These are phyloP conservation scores for Tamandua tetradactyla DNA, from an alignment of 2,797 vertebrate genomes.

Conservation along the genomic window DNA sequence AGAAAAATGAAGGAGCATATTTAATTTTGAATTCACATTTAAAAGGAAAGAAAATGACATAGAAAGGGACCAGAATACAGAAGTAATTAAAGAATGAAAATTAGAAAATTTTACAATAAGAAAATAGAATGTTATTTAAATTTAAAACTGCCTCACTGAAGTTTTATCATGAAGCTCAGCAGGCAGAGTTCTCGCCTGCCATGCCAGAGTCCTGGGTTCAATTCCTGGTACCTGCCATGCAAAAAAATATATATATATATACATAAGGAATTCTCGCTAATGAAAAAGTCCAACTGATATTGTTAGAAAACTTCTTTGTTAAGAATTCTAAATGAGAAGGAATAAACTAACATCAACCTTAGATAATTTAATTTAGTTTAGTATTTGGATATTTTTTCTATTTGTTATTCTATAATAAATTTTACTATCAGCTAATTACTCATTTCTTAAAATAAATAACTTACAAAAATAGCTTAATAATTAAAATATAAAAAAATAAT, in stretches of 20 bases:
- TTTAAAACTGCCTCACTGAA: neutral
- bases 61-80: neutral
- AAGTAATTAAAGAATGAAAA: neutral
- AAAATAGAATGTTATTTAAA: neutral
- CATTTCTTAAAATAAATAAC: neutral
- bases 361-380: neutral
- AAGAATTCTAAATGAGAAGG: neutral
- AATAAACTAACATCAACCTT: neutral
- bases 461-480: neutral
- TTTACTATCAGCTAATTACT: neutral
- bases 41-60: neutral
- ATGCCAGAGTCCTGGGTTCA: no score
- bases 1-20: neutral
- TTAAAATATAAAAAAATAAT: neutral
- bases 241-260: no score
- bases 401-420: neutral
- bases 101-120: neutral
- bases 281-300: neutral
- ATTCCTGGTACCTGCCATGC: no score
- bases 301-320: neutral
- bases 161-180: neutral
- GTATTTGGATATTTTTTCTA: neutral
- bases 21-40: neutral
- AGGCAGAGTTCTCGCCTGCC: no score
- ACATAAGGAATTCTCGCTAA: neutral